These are phyloP conservation scores for Acleris emargana DNA, from an alignment of 2,888 invertebrate species.

Conservation along the genomic window DNA sequence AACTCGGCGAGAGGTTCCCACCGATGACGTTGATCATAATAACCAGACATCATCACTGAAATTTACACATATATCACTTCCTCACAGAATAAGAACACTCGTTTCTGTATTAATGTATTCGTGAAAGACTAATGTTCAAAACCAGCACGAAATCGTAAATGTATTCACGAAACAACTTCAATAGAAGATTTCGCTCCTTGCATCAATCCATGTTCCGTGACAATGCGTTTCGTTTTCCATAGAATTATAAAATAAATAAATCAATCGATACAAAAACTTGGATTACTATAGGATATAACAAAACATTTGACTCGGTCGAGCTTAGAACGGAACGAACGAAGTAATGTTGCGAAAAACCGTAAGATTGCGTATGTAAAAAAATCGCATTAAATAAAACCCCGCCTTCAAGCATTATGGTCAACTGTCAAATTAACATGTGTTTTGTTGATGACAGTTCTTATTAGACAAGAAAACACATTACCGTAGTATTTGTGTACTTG, in stretches of 20 bases:
- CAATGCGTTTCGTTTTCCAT: conserved; percentile 9
- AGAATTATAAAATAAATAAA: background rate
- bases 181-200: background rate
- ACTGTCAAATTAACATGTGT: conserved; percentile 15
- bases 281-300: background rate
- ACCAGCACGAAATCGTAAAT: conserved; percentile 8
- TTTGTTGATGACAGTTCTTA: conserved; percentile 9
- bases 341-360: conserved; percentile 6
- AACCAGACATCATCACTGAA: conserved; percentile 68
- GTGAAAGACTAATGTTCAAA: background rate
- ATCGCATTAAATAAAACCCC: background rate
- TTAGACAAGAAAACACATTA: conserved; percentile 1
- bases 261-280: conserved; percentile 1
- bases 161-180: conserved; percentile 5
- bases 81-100: background rate
- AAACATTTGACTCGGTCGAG: too few relatives aligned
- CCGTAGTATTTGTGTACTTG: too few relatives aligned
- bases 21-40: conserved; percentile 74
- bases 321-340: conserved; percentile 5
- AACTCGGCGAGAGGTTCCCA: conserved; percentile 89
- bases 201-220: conserved; percentile 3
- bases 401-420: conserved; percentile 15
- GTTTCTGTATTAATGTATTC: background rate
- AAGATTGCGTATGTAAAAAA: background rate
- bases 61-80: conserved; percentile 21